Base-by-base conservation (phyloP, 1,140 invertebrate genomes). In the Belonocnema kinseyi region DNA sequence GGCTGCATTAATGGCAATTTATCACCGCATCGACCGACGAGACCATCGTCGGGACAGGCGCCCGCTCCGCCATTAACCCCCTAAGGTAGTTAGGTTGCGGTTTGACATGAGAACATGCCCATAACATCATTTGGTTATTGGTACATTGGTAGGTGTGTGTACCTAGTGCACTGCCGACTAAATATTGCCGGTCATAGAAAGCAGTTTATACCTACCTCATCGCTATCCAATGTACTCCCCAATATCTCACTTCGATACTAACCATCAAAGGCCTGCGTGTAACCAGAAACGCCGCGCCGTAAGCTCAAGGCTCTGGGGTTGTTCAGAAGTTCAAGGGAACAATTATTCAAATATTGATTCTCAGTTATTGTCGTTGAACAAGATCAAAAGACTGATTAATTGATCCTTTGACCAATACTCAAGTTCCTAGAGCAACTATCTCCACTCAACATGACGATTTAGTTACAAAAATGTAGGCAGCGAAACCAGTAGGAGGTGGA, bases 1-100 rank as follows among this genome's bases (percentile, higher is more conserved):
- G 77, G 84, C 88, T 89, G 88, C 86, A 88, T 91, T 89, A 90
- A 86, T 86, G 82, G 85, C 84, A 88, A 90, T 90, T 90, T 90
- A 90, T 90, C 89, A 90, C 85, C 78, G 80, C 82, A 85, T 88
- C 87, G 85, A 80, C 77, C 73, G 75, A 77, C 78, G 70, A 73
- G 75, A 50, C 71, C 73, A 77, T 72, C 66, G 61, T 80, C 61
- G 79, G 56, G 61, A 77, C 81, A 80, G 52, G 77, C 80, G 77
- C 79, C 82, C 75, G 80, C 81, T 82, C 81, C 77, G 76, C 85
- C 87, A 89, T 88, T 88, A 90, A 85, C 84, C 87, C 85, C 82
- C 85, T 85, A 85, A 90, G 88, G 87, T 91, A 88, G 88, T 90
- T 91, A 90, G 87, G 85, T 87, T 89, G 88, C 84, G 86, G 83